Base-by-base conservation (phyloP, 92 coral and sea anemone genomes). In the Micromussa lordhowensis region DNA sequence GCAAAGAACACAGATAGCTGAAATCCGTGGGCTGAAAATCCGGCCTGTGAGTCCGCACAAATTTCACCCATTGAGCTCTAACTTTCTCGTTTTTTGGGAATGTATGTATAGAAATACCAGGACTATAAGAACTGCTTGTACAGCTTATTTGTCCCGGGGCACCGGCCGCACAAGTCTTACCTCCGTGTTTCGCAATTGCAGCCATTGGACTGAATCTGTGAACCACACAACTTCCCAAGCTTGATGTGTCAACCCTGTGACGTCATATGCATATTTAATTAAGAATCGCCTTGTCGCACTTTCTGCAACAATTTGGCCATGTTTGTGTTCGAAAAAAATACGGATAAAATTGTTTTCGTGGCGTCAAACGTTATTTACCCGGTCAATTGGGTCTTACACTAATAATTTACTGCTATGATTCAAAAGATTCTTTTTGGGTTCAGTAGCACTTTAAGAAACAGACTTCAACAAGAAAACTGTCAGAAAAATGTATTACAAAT, bases 21-120 rank as follows among this genome's bases (percentile, higher is more conserved):
- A 17, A 75, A 49, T 75, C 83, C 13, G 81, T 86, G 15, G 83
- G 83, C 64, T 53, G 49, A 34, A 61, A 88, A 61, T 82, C 84
- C 30, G 91, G 80, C 82, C 87, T 82, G 87, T 82, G 87, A 71
- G 55, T 77, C n/a, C 68, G 66, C 83, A 88, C 88, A 82, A 82
- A 88, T 83, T 82, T 88, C 48, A 83, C 84, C 91, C 88, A 82
- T 32, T 82, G 81, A 68, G 82, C 91, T 75, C 78, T 77, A 70
- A 88, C 78, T 80, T 61, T 59, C 63, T 55, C 38, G 76, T 76
- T 82, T 36, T 32, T 44, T 48, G 88, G 84, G 68, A 88, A 77
- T 26, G 64, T 71, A 66, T 88, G 88, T 88, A 88, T 75, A n/a
- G 88, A 88, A 36, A 88, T 34, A 15, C 55, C 57, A 30, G 73